A percentile compares a stretch with the other conserved stretches of the same genome.
phyloP scores from a whole-genome alignment of 2,113 vertebrate species.

The Sminthopsis crassicaudata region DNA sequence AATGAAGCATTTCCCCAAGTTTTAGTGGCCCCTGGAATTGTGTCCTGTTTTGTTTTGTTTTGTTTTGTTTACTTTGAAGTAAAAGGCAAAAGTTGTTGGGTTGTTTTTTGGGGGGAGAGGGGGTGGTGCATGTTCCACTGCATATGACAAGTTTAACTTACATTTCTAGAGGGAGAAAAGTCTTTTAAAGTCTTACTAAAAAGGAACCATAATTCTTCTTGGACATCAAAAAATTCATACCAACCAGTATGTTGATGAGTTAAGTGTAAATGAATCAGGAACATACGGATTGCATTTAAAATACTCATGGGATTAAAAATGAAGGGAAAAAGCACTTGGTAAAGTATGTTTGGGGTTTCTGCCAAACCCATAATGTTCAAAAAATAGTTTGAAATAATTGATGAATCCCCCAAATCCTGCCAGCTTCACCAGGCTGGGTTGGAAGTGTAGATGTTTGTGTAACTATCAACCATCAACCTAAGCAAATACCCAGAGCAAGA shows the following conservation, averaged over 20 bases:
- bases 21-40: constrained; percentile 60
- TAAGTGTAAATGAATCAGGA: constrained; percentile 78
- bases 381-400: constrained; percentile 70
- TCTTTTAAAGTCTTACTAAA: constrained; percentile 66
- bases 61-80: constrained; percentile 66
- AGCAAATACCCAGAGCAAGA: neutral
- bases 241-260: constrained; percentile 75
- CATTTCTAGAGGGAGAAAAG: neutral
- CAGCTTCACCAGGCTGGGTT: constrained; percentile 17
- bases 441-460: neutral
- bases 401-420: constrained; percentile 55
- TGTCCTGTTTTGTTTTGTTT: constrained; percentile 63
- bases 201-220: constrained; percentile 52
- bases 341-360: constrained; percentile 74
- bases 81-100: neutral
- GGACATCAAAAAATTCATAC: constrained; percentile 74
- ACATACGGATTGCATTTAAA: constrained; percentile 73
- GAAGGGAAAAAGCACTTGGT: constrained; percentile 69
- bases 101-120: too few relatives aligned
- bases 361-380: constrained; percentile 70
- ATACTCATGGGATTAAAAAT: constrained; percentile 74
- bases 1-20: constrained; percentile 75
- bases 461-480: neutral
- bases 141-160: constrained; percentile 51
- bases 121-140: constrained; percentile 22